Evolutionary conservation across 2,113 vertebrate genomes (phyloP).

Genomic region (Sinocyclocheilus maitianheensis): DNA sequence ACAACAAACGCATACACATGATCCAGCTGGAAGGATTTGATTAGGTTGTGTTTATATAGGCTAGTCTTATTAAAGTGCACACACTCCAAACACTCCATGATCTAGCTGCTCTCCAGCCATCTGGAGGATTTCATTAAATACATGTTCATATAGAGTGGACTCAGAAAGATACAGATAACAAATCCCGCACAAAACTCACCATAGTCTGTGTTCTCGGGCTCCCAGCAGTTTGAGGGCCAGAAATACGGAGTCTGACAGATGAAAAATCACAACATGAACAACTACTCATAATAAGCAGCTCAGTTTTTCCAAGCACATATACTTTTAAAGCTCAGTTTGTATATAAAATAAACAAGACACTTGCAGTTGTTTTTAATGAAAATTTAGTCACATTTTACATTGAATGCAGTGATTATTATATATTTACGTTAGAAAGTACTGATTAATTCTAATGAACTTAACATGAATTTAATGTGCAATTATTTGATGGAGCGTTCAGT

Average conservation of each 20-base stretch:
- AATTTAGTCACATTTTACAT: no score
- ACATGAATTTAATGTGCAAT: background rate
- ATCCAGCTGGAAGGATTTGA: conserved; percentile 40
- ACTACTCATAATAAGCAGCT: no score
- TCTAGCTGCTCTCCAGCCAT: background rate
- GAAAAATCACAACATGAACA: conserved; percentile 3
- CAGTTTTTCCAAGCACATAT: no score
- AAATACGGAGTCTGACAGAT: conserved; percentile 92
- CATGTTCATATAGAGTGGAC: background rate
- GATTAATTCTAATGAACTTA: conserved; percentile 9
- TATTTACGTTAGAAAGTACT: conserved; percentile 18
- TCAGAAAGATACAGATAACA: background rate
- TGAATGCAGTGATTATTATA: background rate
- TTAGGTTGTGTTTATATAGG: conserved; percentile 42
- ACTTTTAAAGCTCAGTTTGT: background rate
- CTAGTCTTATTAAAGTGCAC: conserved; percentile 43
- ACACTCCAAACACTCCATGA: background rate
- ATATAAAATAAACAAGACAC: background rate
- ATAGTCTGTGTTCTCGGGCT: conserved; percentile 98
- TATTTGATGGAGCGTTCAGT: background rate
- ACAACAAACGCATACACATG: conserved; percentile 5
- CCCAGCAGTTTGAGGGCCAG: conserved; percentile 99
- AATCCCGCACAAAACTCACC: conserved; percentile 75
- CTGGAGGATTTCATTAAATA: background rate
- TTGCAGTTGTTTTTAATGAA: no score